A percentile compares a stretch with the other conserved stretches of the same genome.
Evolutionary conservation across 2,888 invertebrate genomes (phyloP).

Genomic region (Chrysina gloriosa): DNA sequence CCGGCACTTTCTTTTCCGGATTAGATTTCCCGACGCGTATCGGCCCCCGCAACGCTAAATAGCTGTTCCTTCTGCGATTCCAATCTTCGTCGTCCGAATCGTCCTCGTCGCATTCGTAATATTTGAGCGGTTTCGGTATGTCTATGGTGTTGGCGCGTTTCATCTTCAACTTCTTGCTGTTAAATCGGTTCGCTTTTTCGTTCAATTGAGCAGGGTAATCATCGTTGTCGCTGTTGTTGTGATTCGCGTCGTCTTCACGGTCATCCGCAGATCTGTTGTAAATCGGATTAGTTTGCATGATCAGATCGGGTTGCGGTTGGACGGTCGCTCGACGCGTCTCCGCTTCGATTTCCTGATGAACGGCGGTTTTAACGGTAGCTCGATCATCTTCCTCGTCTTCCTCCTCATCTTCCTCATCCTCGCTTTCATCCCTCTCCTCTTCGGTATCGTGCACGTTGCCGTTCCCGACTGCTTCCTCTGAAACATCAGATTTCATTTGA

Average conservation of each 20-base stretch:
- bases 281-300: slow-evolving; percentile 59
- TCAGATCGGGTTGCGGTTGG: slow-evolving; percentile 47
- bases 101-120: slow-evolving; percentile 65
- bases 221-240: slow-evolving; percentile 38
- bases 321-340: not conserved
- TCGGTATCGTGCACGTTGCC: slow-evolving; percentile 25
- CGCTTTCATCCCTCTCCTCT: not conserved
- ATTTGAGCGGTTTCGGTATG: slow-evolving; percentile 77
- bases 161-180: slow-evolving; percentile 77
- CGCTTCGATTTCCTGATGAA: not conserved
- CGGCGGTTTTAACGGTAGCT: not conserved
- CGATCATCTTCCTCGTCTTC: slow-evolving; percentile 9
- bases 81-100: slow-evolving; percentile 58
- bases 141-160: slow-evolving; percentile 91
- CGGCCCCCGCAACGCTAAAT: slow-evolving; percentile 69
- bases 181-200: slow-evolving; percentile 65
- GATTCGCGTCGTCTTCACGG: not conserved
- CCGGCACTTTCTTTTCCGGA: slow-evolving; percentile 69
- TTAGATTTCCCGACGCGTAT: slow-evolving; percentile 68
- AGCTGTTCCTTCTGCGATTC: slow-evolving; percentile 60
- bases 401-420: slow-evolving; percentile 5
- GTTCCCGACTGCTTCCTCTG: slow-evolving; percentile 55
- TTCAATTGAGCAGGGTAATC: slow-evolving; percentile 45
- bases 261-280: slow-evolving; percentile 52
- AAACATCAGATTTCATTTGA: slow-evolving; percentile 42